These are phyloP conservation scores for Hirtodrosophila cameraria DNA, from an alignment of 2,888 invertebrate species.

Conservation along the genomic window DNA sequence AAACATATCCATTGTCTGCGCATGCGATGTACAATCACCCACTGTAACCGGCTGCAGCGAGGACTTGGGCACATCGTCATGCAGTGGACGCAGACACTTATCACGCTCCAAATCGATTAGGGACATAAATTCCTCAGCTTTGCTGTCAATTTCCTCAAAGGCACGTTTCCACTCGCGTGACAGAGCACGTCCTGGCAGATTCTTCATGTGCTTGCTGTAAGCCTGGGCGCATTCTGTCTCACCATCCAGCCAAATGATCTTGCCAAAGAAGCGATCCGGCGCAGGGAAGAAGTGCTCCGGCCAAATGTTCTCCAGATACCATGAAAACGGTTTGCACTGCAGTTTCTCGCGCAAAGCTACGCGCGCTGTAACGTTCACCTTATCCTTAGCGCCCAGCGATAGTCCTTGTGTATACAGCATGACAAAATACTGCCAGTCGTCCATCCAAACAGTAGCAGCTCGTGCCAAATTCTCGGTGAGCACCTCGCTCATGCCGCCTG, in stretches of 20 bases:
- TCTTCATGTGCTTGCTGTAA: constrained; percentile 78
- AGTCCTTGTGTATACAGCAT: constrained; percentile 92
- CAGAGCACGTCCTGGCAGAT: constrained; percentile 71
- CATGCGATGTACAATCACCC: constrained; percentile 79
- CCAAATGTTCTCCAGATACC: constrained; percentile 98
- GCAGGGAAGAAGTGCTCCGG: constrained; percentile 98
- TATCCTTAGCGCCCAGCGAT: constrained; percentile 77
- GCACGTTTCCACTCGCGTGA: constrained; percentile 78
- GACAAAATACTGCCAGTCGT: constrained; percentile 97
- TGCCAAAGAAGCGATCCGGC: constrained; percentile 94
- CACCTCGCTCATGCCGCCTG: constrained; percentile 92
- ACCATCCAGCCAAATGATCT: constrained; percentile 86
- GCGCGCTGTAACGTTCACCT: constrained; percentile 86
- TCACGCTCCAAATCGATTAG: constrained; percentile 79
- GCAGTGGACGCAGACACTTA: constrained; percentile 78
- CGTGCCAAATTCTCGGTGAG: constrained; percentile 95
- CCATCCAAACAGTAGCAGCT: constrained; percentile 99
- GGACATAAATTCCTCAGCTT: constrained; percentile 67
- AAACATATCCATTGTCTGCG: constrained; percentile 87
- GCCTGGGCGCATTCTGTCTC: constrained; percentile 75
- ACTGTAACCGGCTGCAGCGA: constrained; percentile 75
- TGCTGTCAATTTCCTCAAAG: constrained; percentile 73
- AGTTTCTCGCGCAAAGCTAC: constrained; percentile 88
- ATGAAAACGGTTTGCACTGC: constrained; percentile 93
- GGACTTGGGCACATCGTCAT: constrained; percentile 66